Base-by-base conservation (phyloP, 2,797 vertebrate genomes). In the Lepilemur ruficaudatus region DNA sequence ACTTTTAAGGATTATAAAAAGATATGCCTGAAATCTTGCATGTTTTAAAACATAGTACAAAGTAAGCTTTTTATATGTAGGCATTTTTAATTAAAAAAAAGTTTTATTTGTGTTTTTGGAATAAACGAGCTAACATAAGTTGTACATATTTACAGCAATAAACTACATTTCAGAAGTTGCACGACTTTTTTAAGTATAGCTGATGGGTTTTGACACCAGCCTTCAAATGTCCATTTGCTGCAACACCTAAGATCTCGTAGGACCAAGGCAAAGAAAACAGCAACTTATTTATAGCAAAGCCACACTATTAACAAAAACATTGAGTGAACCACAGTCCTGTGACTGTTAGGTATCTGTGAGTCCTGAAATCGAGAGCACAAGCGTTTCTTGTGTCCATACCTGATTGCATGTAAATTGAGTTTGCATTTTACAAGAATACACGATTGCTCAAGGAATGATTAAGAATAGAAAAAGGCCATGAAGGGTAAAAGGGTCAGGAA, bases 361-460 rank as follows among this genome's bases (percentile, higher is more conserved):
- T 96, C 96, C 72, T 70, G 93, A 97, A 97, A 48, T 97, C 3
- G 25, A 87, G 93, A 87, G 63, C 89, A 93, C 85, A 94, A 94
- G 95, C 84, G 22, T 93, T 81, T 97, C 97, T 96, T 94, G 95
- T 97, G 97, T 97, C 93, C 92, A 30, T 97, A 97, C 96, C 96
- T 97, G 98, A 98, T 95, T 96, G 94, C 91, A 92, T 89, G 48
- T 80, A 2, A 95, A 91, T 88, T 95, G 97, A 93, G 73, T 97
- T 93, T 95, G 82, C 89, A 35, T 89, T 89, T 96, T 94, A 91
- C 94, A 97, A 96, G 90, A 78, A 84, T 61, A 80, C 17, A 57
- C 50, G 3, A 43, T 96, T 98, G 4, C 75, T 95, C 46, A 55
- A 35, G 95, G 95, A 93, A 55, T 85, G 67, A 43, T 57, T 32